These are phyloP conservation scores for Apteryx owenii DNA, from an alignment of 2,113 vertebrate genomes.

Conservation along the genomic window DNA sequence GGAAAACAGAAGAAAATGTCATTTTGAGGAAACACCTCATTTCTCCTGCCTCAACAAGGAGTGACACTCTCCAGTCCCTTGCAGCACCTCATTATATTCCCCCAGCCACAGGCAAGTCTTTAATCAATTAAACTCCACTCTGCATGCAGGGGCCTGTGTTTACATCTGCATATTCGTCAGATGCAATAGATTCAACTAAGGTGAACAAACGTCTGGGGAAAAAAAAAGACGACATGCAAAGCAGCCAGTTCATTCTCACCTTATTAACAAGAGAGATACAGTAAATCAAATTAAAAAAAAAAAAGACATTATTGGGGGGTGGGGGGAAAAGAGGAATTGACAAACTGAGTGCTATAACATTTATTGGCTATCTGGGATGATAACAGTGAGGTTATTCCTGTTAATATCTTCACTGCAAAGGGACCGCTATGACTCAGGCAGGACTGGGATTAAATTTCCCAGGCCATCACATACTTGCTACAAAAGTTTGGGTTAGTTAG, in stretches of 20 bases:
- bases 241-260: neutral
- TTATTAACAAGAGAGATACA: neutral
- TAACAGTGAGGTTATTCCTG: too few relatives aligned
- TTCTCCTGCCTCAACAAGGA: neutral
- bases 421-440: too few relatives aligned
- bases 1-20: neutral
- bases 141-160: neutral
- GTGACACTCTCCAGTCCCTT: neutral
- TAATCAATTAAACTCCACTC: neutral
- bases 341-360: too few relatives aligned
- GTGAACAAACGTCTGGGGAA: neutral
- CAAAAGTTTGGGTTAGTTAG: too few relatives aligned
- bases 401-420: too few relatives aligned
- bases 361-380: too few relatives aligned
- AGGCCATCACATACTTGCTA: too few relatives aligned
- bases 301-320: too few relatives aligned
- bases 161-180: neutral
- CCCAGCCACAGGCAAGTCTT: neutral
- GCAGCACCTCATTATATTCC: too few relatives aligned
- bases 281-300: too few relatives aligned
- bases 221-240: neutral
- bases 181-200: neutral
- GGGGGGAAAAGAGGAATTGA: too few relatives aligned
- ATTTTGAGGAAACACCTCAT: neutral
- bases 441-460: too few relatives aligned